Base-by-base conservation (phyloP, 1,140 invertebrate genomes). In the Nasonia giraulti region DNA sequence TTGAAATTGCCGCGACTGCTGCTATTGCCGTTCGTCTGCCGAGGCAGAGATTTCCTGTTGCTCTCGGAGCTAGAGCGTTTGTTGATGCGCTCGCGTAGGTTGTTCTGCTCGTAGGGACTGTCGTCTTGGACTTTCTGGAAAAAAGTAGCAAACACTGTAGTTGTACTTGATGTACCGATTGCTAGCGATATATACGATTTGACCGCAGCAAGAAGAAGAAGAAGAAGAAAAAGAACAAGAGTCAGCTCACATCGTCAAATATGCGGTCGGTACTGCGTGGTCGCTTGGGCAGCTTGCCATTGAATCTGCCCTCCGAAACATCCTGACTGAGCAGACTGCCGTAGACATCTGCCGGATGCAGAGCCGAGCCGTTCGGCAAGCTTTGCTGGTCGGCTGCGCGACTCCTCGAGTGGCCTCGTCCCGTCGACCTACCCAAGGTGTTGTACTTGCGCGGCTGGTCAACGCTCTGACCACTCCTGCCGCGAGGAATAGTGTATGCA, bases 361-460 rank as follows among this genome's bases (percentile, higher is more conserved):
- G 55, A 4, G 33, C 37, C 31, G 77, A 74, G 14, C 83, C 83
- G 44, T 80, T 80, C 0, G 31, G 3, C 10, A 68, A 7, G 8
- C 8, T 12, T 8, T 40, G 40, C 27, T 62, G 83, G 0, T 76
- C 81, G 1, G 62, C 37, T 0, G 20, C 8, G 2, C 79, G 14
- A 10, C 17, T 27, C 8, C 2, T 23, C 1, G 27, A n/a, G 0
- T 37, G 33, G 31, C n/a, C n/a, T 2, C 55, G 55, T 0, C 68
- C 68, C 4, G 37, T 82, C n/a, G 74, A 55, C 20, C 85, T 82
- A 2, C 85, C 81, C 2, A 86, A 23, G 8, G 85, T 87, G 55
- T 85, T 87, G 77, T 81, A 80, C 62, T 85, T 85, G 17, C 84
- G 62, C 17, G 80, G 80, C 14, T 85, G 84, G 8, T 81, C 80